Percentiles rank a stretch among this genome's conserved stretches.
Evolutionary conservation across 2,888 invertebrate genomes (phyloP).

Genomic region (Leptinotarsa rubiginosa): DNA sequence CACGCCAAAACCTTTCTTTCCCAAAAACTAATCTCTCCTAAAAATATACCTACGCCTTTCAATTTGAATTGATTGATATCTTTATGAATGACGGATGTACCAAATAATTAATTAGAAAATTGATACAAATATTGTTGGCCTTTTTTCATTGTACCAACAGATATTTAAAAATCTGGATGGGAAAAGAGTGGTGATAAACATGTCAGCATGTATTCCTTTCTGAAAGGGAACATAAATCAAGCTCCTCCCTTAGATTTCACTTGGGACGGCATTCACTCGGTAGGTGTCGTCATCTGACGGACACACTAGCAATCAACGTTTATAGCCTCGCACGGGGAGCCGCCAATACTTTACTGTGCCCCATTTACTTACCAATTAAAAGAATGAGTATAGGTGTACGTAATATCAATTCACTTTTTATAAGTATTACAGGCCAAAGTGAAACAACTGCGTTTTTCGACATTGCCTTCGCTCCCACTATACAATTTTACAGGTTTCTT

Average conservation of each 20-base stretch:
- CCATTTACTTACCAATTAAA: no score
- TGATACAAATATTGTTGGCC: no score
- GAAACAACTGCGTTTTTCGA: neutral
- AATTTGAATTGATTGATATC: no score
- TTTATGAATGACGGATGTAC: no score
- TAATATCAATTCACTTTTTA: no score
- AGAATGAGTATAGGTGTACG: no score
- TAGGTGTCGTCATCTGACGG: constrained; percentile 62
- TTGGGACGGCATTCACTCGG: constrained; percentile 60
- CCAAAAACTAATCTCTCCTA: no score
- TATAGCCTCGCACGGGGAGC: constrained; percentile 56
- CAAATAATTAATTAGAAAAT: no score
- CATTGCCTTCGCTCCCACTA: neutral
- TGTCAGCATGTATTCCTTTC: neutral
- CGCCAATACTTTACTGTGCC: no score
- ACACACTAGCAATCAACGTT: constrained; percentile 47
- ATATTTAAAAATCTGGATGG: neutral
- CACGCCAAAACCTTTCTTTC: no score
- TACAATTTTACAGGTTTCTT: neutral
- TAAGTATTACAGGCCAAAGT: neutral
- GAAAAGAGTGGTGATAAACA: constrained; percentile 9
- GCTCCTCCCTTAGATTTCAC: constrained; percentile 60
- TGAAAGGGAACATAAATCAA: constrained; percentile 47
- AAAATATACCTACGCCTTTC: no score
- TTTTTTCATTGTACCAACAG: no score